Conservation (phyloP, 23 tunicate genomes). For the Aplidium turbinatum region DNA sequence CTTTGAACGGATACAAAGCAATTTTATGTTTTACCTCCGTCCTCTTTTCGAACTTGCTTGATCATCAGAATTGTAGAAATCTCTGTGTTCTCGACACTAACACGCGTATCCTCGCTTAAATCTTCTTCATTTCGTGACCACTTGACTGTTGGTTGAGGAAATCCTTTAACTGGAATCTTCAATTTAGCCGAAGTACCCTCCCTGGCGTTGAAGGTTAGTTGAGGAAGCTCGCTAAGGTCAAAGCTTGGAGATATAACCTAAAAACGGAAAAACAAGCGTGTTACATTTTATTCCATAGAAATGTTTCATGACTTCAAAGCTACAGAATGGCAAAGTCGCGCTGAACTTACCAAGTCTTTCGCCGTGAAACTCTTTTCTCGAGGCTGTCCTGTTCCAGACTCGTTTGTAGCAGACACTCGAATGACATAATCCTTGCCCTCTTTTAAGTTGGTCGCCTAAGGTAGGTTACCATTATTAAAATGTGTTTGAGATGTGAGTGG, state of each 20-base stretch:
- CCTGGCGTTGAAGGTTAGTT: constrained; percentile 63
- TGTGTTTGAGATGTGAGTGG: too few relatives aligned
- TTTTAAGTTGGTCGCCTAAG: constrained; percentile 59
- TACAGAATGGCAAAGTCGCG: too few relatives aligned
- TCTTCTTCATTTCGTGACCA: constrained; percentile 65
- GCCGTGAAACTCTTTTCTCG: constrained; percentile 76
- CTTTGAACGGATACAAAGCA: too few relatives aligned
- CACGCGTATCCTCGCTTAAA: constrained; percentile 50
- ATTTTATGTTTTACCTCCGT: constrained; percentile 59
- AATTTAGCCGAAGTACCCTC: constrained; percentile 85
- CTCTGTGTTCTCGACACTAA: constrained; percentile 49
- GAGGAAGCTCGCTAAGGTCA: constrained; percentile 62
- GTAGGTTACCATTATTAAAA: too few relatives aligned
- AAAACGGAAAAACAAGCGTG: background rate
- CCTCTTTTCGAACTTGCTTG: constrained; percentile 64
- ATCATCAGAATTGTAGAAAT: constrained; percentile 69
- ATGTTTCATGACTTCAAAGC: too few relatives aligned
- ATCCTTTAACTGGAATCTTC: constrained; percentile 69
- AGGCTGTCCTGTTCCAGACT: constrained; percentile 89
- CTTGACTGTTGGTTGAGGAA: constrained; percentile 61
- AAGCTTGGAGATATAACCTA: constrained; percentile 59
- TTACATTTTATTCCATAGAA: background rate
- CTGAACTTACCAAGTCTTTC: constrained; percentile 60
- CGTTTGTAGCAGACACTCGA: constrained; percentile 82
- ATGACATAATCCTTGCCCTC: constrained; percentile 83